A percentile compares a stretch with the other conserved stretches of the same genome.
These are phyloP conservation scores for Drosophila picticornis DNA, from an alignment of 2,888 invertebrate genomes.

Conservation along the genomic window DNA sequence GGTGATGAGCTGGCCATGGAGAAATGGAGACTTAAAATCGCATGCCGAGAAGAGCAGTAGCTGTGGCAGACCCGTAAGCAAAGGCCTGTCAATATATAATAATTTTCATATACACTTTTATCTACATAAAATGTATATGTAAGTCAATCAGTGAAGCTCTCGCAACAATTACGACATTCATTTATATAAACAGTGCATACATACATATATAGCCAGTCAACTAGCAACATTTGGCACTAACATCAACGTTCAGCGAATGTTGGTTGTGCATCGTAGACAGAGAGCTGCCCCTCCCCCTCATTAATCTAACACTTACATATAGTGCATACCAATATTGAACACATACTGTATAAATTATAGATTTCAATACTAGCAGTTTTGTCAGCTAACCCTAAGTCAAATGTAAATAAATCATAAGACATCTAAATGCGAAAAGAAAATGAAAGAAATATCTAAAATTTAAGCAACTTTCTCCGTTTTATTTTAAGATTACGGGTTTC, in stretches of 20 bases:
- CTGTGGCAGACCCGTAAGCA: not conserved
- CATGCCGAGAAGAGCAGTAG: not conserved
- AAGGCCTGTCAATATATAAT: slow-evolving; percentile 1
- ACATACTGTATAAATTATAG: slow-evolving; percentile 54
- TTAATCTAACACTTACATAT: slow-evolving; percentile 18
- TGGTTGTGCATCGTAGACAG: slow-evolving; percentile 59
- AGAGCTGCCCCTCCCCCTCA: slow-evolving; percentile 31
- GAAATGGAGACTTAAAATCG: slow-evolving; percentile 48
- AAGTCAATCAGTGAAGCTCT: slow-evolving; percentile 9
- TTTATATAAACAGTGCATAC: slow-evolving; percentile 22
- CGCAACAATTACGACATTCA: slow-evolving; percentile 22
- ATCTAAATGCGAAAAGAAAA: not conserved
- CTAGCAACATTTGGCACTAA: slow-evolving; percentile 50
- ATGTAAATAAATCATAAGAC: slow-evolving; percentile 63
- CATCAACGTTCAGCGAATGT: slow-evolving; percentile 48
- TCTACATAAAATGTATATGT: slow-evolving; percentile 3
- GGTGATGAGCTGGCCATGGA: slow-evolving; percentile 55
- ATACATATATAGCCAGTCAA: slow-evolving; percentile 47
- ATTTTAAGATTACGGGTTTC: not conserved
- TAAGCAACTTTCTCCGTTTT: slow-evolving; percentile 29
- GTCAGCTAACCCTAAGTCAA: slow-evolving; percentile 64
- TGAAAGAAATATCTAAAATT: slow-evolving; percentile 22
- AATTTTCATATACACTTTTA: not conserved
- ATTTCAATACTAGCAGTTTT: slow-evolving; percentile 27
- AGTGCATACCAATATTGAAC: slow-evolving; percentile 30